A percentile compares a stretch with the other conserved stretches of the same genome.
Conservation (phyloP, 2,888 invertebrate species). For the Tenthredo distinguenda region DNA sequence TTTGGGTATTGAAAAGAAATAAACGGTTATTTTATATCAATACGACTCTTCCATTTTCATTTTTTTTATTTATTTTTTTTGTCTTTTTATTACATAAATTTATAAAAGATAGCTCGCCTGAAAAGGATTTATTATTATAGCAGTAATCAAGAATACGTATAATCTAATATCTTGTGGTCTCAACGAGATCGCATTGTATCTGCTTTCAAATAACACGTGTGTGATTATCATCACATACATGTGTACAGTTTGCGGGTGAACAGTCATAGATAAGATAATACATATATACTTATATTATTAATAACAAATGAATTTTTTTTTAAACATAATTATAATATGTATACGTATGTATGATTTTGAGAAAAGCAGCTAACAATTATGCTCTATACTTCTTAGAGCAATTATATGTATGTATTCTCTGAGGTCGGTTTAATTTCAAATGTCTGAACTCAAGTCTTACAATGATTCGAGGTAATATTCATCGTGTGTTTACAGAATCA, state of each 20-base stretch:
- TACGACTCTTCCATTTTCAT: not conserved
- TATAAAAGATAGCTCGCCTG: not conserved
- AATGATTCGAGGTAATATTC: not conserved
- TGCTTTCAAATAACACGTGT: not conserved
- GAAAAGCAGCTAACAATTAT: not conserved
- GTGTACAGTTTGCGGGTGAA: not conserved
- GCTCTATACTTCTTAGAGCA: not conserved
- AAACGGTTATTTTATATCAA: not conserved
- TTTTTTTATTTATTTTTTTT: not conserved
- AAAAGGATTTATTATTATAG: not conserved
- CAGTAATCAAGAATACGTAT: not conserved
- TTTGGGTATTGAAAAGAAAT: not conserved
- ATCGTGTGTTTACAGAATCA: not conserved
- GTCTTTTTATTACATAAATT: not conserved
- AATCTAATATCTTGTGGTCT: slow-evolving; percentile 1
- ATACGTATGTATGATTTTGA: not conserved
- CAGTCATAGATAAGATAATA: not conserved
- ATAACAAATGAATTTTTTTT: not conserved
- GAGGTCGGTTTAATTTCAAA: not conserved
- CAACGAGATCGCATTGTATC: no score
- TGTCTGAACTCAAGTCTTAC: not conserved
- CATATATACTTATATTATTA: not conserved
- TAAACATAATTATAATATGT: not conserved
- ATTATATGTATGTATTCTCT: not conserved
- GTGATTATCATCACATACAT: not conserved